Evolutionary conservation across 2,113 vertebrate genomes (phyloP), one percentile per base, ranked within the genome.

Genomic region (Hypomesus transpacificus): DNA sequence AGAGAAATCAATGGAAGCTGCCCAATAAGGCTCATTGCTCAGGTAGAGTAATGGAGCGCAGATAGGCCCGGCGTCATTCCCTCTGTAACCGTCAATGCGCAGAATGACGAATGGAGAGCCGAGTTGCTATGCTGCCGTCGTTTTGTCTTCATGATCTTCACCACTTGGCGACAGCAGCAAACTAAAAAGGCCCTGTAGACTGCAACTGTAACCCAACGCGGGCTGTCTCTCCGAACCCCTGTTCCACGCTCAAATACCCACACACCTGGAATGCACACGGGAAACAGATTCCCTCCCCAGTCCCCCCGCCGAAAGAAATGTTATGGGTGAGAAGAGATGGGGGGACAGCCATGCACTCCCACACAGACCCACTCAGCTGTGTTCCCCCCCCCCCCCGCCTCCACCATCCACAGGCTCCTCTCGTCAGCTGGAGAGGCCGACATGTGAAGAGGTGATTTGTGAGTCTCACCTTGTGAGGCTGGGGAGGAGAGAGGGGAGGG

Each of bases 1-100:
- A 80, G 75, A 78, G 84, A 70, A 80, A 85, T 87, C 86, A 84
- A 85, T 86, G 84, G 85, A 86, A 73, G 80, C 54, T 74, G 76
- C 67, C 73, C 75, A 84, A 85, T 71, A 85, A 76, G 85, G 79
- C 76, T 88, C 85, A 84, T 79, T 82, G 86, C 80, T 81, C 78
- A 56, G 73, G 68, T 61, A 80, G 71, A 76, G 71, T 85, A 87
- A 86, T 86, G 84, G 71, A 74, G 81, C 84, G 24, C 60, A 51
- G 63, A 74, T 71, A 56, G 81, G 66, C 3, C 50, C 70, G 61
- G 58, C 54, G 16, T 69, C 78, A 80, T 69, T 24, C 59, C 72
- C 78, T 79, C 75, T 39, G 66, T 77, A 20, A 61, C 20, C 3
- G 22, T 65, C 11, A 52, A 77, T 72, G 76, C 71, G 71, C 68